Base-by-base conservation (phyloP, 2,113 vertebrate genomes). In the Pluvialis apricaria region DNA sequence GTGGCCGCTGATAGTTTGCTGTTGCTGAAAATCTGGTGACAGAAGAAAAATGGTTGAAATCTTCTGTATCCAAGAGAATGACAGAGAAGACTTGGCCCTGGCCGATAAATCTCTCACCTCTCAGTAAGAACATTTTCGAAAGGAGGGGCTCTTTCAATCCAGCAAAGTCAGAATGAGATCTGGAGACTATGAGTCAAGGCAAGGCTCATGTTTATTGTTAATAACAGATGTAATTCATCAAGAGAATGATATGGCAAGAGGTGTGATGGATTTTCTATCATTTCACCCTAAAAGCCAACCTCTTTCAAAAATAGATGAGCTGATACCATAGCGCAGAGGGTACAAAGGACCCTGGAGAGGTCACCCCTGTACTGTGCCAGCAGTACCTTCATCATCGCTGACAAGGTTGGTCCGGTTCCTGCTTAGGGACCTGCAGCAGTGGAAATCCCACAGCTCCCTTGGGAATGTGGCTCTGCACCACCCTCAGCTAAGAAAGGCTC, bases 281-380 rank as follows among this genome's bases (percentile, higher is more conserved):
- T 54, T 76, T 82, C 79, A 91, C 45, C 66, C 62, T 82, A 69
- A 79, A 15, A 91, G 54, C 25, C 83, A 94, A 82, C 54, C 45
- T 92, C 62, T 92, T 82, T 95, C 83, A 85, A 92, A 96, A 95
- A 87, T 15, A 92, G 90, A 97, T 90, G 82, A 94, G 87, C 49
- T 82, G 93, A 70, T 95, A 95, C 29, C 87, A 82, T 25, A 68
- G 62, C 9, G 5, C 49, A 88, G 32, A 69, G 24, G 73, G 91
- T 85, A 89, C 73, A 80, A 82, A 58, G 62, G 79, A 90, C 66
- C 75, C 90, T 70, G 66, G 36, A 91, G 75, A 94, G 70, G 82
- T 90, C 87, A 96, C 58, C 45, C 31, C 2, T 80, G 82, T 82
- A 42, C 49, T 45, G 32, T 95, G 82, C 57, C 58, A 85, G 66